Evolutionary conservation across 2,888 invertebrate species (phyloP).

Genomic region (Noctuana brunneofusca): DNA sequence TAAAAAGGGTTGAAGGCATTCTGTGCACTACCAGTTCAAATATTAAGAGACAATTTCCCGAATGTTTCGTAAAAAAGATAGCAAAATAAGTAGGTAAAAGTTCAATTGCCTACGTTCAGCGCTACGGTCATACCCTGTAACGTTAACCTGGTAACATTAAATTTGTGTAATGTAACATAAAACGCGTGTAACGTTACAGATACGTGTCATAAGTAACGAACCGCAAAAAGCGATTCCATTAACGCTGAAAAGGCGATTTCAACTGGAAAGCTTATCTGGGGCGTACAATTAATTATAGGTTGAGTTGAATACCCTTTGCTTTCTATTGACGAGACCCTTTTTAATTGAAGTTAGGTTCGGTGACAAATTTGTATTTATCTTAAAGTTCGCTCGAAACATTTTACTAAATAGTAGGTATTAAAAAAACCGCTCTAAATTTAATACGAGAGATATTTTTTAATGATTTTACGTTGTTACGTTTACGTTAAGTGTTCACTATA

Average conservation of each 20-base stretch:
- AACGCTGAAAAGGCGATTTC: conserved; percentile 30
- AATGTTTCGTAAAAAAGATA: neutral
- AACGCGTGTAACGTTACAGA: conserved; percentile 26
- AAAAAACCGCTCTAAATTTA: too few relatives aligned
- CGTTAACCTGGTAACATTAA: conserved; percentile 15
- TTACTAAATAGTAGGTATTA: conserved; percentile 1
- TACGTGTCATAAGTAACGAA: conserved; percentile 33
- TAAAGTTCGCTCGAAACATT: neutral
- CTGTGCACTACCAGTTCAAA: neutral
- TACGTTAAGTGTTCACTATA: too few relatives aligned
- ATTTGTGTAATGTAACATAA: conserved; percentile 17
- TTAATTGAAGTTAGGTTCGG: conserved; percentile 1
- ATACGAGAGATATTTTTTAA: too few relatives aligned
- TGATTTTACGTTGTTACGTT: too few relatives aligned
- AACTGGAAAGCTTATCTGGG: conserved; percentile 31
- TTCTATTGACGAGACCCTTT: conserved; percentile 5
- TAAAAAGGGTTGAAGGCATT: too few relatives aligned
- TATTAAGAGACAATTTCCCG: neutral
- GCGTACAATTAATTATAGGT: conserved; percentile 11
- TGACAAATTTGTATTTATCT: conserved; percentile 6
- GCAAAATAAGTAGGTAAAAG: neutral
- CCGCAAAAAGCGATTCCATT: conserved; percentile 33
- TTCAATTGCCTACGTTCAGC: conserved; percentile 1
- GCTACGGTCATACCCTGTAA: conserved; percentile 11
- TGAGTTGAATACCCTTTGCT: conserved; percentile 13